A percentile compares a stretch with the other conserved stretches of the same genome.
Evolutionary conservation across 2,888 invertebrate species (phyloP).

Genomic region (Pherbina coryleti): DNA sequence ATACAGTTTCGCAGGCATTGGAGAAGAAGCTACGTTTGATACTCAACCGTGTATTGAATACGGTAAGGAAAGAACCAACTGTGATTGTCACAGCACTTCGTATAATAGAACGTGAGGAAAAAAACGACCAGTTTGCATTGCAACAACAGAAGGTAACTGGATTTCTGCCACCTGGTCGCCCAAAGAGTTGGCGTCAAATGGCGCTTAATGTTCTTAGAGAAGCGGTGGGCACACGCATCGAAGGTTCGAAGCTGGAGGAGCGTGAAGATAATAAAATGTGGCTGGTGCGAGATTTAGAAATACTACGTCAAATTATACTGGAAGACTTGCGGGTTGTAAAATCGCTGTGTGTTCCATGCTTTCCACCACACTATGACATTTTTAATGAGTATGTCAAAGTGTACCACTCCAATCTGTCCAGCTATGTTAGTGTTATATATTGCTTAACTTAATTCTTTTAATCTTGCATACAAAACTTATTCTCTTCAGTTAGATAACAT

Average conservation of each 20-base stretch:
- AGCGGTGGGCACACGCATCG: conserved; percentile 86
- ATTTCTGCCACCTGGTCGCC: conserved; percentile 94
- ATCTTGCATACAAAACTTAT: not conserved
- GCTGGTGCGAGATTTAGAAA: conserved; percentile 94
- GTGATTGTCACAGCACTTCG: conserved; percentile 95
- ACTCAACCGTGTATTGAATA: conserved; percentile 90
- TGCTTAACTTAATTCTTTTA: not conserved
- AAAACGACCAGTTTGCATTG: conserved; percentile 88
- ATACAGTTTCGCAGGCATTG: conserved; percentile 86
- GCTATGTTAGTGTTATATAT: conserved; percentile 74
- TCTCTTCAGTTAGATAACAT: conserved; percentile 81
- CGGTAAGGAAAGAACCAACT: conserved; percentile 93
- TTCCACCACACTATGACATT: conserved; percentile 95
- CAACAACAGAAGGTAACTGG: conserved; percentile 76
- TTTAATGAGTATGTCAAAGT: conserved; percentile 90
- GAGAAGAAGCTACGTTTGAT: conserved; percentile 94
- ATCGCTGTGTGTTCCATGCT: conserved; percentile 90
- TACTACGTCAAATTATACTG: conserved; percentile 86
- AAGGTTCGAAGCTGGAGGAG: conserved; percentile 95
- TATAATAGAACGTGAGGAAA: conserved; percentile 97
- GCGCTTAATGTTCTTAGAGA: conserved; percentile 85
- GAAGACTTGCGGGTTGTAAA: conserved; percentile 94
- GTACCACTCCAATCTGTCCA: conserved; percentile 91
- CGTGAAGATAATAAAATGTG: conserved; percentile 92
- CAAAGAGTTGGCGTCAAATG: conserved; percentile 90